phyloP scores from a whole-genome alignment of 2,888 invertebrate species.

The Nomada fabriciana region DNA sequence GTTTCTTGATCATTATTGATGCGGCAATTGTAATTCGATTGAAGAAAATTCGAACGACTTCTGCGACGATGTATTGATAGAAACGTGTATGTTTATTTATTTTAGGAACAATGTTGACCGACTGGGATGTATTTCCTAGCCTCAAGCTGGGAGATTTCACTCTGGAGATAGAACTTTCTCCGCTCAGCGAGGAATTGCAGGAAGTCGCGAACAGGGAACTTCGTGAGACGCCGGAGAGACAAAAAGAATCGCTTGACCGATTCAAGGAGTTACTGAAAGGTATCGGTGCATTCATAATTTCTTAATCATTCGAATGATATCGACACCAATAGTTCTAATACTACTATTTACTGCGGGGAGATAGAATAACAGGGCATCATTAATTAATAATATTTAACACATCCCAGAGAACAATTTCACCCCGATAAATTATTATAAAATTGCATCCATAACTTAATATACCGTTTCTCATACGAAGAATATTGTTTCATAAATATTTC shows the following conservation, averaged over 20 bases:
- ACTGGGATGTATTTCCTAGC: slow-evolving; percentile 88
- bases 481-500: no score
- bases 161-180: slow-evolving; percentile 90
- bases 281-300: slow-evolving; percentile 72
- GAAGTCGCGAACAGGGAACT: slow-evolving; percentile 90
- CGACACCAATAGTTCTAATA: no score
- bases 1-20: not conserved
- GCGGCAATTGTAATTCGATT: not conserved
- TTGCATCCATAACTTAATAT: no score
- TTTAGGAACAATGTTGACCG: slow-evolving; percentile 88
- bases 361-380: no score
- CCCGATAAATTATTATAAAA: no score
- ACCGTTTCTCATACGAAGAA: no score
- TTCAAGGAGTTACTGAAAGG: slow-evolving; percentile 88
- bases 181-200: slow-evolving; percentile 87
- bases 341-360: no score
- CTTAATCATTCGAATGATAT: no score
- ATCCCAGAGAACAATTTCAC: no score
- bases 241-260: slow-evolving; percentile 86
- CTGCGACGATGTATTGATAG: no score
- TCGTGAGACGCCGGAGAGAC: slow-evolving; percentile 88
- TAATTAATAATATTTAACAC: no score
- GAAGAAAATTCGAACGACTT: not conserved
- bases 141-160: slow-evolving; percentile 88
- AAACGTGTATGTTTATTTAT: not conserved